phyloP scores from a whole-genome alignment of 1,140 invertebrate species.

The Sminthurides bifidus region DNA sequence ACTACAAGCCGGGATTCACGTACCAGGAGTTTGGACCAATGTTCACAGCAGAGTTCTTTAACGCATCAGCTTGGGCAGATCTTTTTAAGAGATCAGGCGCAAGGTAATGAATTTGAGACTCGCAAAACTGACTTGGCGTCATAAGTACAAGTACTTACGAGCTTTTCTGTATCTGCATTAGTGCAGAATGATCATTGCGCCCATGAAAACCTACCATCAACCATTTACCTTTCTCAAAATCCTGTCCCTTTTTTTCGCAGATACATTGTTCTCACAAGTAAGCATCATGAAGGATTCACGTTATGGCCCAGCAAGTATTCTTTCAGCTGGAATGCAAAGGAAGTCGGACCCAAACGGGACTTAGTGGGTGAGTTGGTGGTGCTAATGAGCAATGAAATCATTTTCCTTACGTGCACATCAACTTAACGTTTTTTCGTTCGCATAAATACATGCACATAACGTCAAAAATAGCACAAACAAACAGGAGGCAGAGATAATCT shows the following conservation, averaged over 20 bases:
- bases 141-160: no score
- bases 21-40: conserved; percentile 41
- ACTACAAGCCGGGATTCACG: conserved; percentile 38
- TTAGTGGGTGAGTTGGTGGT: conserved; percentile 49
- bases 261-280: conserved; percentile 75
- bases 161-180: no score
- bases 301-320: conserved; percentile 75
- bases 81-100: conserved; percentile 36
- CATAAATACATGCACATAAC: no score
- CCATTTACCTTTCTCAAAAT: no score
- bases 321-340: conserved; percentile 80
- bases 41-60: conserved; percentile 38
- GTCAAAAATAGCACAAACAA: no score
- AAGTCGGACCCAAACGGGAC: conserved; percentile 72
- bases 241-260: not conserved
- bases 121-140: not conserved
- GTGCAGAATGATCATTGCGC: no score
- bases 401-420: no score
- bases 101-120: conserved; percentile 30
- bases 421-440: no score
- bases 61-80: conserved; percentile 36
- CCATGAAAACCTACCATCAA: no score
- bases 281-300: conserved; percentile 88
- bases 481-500: no score
- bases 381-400: no score